Evolutionary conservation across 2,797 vertebrate genomes (phyloP), one percentile per base, ranked within the genome.

Genomic region (Myotis findleyi): DNA sequence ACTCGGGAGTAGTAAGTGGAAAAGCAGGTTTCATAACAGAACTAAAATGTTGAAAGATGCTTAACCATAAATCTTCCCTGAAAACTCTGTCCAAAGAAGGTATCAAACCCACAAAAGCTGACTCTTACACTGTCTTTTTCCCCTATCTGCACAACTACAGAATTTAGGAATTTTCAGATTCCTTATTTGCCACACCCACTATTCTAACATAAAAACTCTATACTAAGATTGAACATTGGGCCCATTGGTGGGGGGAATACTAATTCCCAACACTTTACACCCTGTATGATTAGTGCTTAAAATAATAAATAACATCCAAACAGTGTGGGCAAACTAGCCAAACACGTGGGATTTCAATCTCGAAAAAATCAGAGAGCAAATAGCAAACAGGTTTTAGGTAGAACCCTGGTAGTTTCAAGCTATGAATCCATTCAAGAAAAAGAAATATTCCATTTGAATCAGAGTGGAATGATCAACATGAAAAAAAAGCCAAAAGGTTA

Each of bases 11-110:
- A 81, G 0, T 53, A 95, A 8, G 36, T n/a, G 23, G 33, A 88
- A 94, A 94, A 55, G 18, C 44, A 92, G 72, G 36, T 90, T 87
- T 96, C 69, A 38, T 44, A 38, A 92, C 7, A 94, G 36, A 87
- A 93, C 57, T 82, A 77, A 95, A 95, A 72, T 57, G 20, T 1
- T 92, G 9, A 79, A 96, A 94, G 57, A 72, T 49, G 6, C 7
- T 72, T 51, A 83, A 83, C 14, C 38, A 71, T 64, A 94, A 93
- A 77, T 80, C 41, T 20, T 86, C 27, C 25, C 33, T 84, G 36
- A 95, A 95, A 89, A 76, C 14, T 55, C 20, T 71, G 36, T 53
- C 71, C 49, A 91, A 69, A 91, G 53, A 93, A 72, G 4, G 7
- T 75, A 89, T 18, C 55, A 87, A 92, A 64, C 9, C 49, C 16